Base-by-base conservation (phyloP, 2,113 vertebrate species). In the Podocnemis expansa region DNA sequence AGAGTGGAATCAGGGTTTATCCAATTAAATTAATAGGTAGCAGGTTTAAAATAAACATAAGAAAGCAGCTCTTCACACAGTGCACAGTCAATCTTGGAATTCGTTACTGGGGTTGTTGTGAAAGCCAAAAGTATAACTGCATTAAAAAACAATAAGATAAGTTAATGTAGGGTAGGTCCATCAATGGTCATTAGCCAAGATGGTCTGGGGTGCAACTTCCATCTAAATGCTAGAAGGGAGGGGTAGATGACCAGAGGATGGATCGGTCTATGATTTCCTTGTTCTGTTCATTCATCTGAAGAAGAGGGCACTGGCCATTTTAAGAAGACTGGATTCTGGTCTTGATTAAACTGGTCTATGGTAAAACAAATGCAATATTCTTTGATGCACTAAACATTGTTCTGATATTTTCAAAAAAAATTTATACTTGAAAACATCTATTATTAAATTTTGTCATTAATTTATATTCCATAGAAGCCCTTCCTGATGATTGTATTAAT, bases 401-500 rank as follows among this genome's bases (percentile, higher is more conserved):
- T 75, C 25, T 91, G 47, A 60, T 83, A 91, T 67, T 55, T 29
- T 43, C 55, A 14, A 51, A 88, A 43, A 51, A 12, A 67, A 78
- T 78, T n/a, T 58, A 10, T 86, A n/a, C 31, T 51, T 52, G 75
- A 85, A 38, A 76, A 79, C 58, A 83, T 70, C 19, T 25, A 83
- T 91, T 49, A 55, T 78, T 56, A 58, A 87, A 83, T 83, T 11
- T 27, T 81, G 4, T 95, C 55, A 91, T 94, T 95, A 93, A 96
- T 96, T 91, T 95, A 1, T 97, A 13, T 96, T 93, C 95, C 84
- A 9, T 85, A 99, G 99, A 98, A 81, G 98, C 98, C 52, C 98
- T 99, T 89, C 98, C 99, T 34, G 98, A 98, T 70, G 99, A 99
- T 97, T 99, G 99, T 89, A 96, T 99, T 92, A 98, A 98, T 38